Conservation (phyloP, 2,113 vertebrate species). For the Tragelaphus buxtoni region DNA sequence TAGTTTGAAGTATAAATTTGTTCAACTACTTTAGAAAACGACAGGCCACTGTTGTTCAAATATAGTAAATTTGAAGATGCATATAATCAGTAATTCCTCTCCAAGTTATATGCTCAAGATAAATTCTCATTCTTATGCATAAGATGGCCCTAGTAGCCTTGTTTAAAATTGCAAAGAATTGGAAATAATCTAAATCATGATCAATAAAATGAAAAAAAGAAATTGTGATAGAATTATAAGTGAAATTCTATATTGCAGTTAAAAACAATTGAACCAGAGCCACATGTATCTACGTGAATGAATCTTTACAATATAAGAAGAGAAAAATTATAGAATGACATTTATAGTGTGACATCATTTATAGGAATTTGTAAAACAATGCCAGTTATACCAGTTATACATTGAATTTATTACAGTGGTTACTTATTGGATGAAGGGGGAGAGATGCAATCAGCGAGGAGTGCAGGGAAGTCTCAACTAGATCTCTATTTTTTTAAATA, state of each 20-base stretch:
- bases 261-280: slow-evolving; percentile 1
- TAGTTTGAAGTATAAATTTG: not conserved
- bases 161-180: not conserved
- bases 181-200: not conserved
- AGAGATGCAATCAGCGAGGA: not conserved
- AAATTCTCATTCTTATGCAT: not conserved
- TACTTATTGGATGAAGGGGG: not conserved
- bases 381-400: not conserved
- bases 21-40: not conserved
- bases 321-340: not conserved
- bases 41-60: not conserved
- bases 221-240: not conserved
- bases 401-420: not conserved
- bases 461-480: not conserved
- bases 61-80: not conserved
- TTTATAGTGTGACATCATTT: not conserved
- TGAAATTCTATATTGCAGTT: not conserved
- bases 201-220: not conserved
- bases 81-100: not conserved
- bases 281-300: not conserved
- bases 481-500: not conserved
- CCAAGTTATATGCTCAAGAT: not conserved
- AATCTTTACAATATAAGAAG: not conserved
- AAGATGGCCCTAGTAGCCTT: not conserved
- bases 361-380: not conserved